Evolutionary conservation across 1,140 invertebrate genomes (phyloP), one percentile per base, ranked within the genome.

Genomic region (Eciton burchellii): DNA sequence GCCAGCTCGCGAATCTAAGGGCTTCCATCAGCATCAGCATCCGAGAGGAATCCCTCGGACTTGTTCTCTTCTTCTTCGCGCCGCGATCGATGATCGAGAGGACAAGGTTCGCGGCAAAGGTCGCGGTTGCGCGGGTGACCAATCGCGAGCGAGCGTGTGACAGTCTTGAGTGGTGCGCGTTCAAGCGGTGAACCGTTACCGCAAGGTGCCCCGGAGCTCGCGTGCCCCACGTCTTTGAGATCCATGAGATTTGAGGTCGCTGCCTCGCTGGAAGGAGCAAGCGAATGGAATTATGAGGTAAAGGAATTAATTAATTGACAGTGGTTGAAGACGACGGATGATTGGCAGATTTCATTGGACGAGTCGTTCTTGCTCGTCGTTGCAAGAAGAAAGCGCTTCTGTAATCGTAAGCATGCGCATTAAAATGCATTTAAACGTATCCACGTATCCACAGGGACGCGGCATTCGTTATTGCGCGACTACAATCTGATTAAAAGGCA

Each of bases 41-140:
- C 6, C 12, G n/a, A 16, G 26, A 74, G 11, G 14, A n/a, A 74
- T 49, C n/a, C 14, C 0, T 5, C 35, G 8, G 14, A 41, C 3
- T 41, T 16, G 35, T 19, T 29, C 57, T n/a, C 21, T 19, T 35
- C 59, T 8, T 19, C 35, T 56, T 41, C 24, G 14, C 16, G 12
- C 41, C 62, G 41, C 66, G 43, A 41, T 81, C 77, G 77, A 81
- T 72, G 54, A 57, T 81, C 68, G 43, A 60, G 54, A 81, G 68
- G 54, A 70, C 19, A n/a, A n/a, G n/a, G 62, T 77, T 77, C 49
- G 62, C 49, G 62, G 62, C n/a, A 77, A 77, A 77, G 74, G 29
- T 77, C 49, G 54, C 54, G 76, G 8, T 70, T 70, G 12, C 65
- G 63, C 49, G 76, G 21, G 66, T 56, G 52, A 47, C 29, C 24